These are phyloP conservation scores for Papilio helenus DNA, from an alignment of 1,140 invertebrate species.

Conservation along the genomic window DNA sequence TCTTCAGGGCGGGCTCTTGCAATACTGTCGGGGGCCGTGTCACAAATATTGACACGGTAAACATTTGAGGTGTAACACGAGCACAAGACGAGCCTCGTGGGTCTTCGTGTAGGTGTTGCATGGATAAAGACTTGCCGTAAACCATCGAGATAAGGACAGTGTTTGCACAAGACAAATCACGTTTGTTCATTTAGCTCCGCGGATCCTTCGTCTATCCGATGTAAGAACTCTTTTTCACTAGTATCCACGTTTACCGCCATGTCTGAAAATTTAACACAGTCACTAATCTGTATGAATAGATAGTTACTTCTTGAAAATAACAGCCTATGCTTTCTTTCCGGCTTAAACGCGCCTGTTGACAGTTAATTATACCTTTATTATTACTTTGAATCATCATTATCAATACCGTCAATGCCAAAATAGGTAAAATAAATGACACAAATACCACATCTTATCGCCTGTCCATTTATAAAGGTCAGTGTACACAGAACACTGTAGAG, in stretches of 20 bases:
- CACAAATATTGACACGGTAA: slow-evolving; percentile 77
- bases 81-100: slow-evolving; percentile 60
- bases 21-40: slow-evolving; percentile 66
- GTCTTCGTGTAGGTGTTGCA: slow-evolving; percentile 59
- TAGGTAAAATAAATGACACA: no score
- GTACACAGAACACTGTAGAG: no score
- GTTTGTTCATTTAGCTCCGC: slow-evolving; percentile 67
- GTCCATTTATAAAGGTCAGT: no score
- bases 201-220: slow-evolving; percentile 60
- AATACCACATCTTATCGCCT: no score
- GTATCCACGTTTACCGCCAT: neutral
- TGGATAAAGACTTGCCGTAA: slow-evolving; percentile 59
- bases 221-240: neutral
- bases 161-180: slow-evolving; percentile 76
- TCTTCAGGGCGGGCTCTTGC: slow-evolving; percentile 55
- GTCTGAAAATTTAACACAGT: neutral
- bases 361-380: no score
- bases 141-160: slow-evolving; percentile 65
- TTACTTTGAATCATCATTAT: no score
- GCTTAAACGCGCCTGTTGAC: no score
- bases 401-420: no score
- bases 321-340: no score
- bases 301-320: no score
- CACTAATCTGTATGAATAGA: no score
- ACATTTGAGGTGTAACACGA: slow-evolving; percentile 65